Conservation (phyloP, 2,113 vertebrate species). For the Zingel zingel region DNA sequence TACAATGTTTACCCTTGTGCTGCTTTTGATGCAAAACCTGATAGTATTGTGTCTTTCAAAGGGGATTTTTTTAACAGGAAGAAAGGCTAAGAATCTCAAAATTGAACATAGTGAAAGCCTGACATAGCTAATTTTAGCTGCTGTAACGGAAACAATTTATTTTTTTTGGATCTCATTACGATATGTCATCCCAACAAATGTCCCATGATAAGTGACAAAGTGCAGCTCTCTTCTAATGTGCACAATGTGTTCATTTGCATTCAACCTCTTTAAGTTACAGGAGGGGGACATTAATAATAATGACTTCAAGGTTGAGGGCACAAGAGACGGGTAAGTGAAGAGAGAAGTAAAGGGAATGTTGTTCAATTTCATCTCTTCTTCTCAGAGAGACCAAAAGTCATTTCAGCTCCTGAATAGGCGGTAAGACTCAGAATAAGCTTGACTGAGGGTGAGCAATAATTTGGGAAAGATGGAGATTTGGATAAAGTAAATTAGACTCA, state of each 20-base stretch:
- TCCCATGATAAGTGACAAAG: neutral
- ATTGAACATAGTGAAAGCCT: neutral
- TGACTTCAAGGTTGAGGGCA: conserved; percentile 26
- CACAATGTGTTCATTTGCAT: conserved; percentile 13
- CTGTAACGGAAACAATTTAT: neutral
- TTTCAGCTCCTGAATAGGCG: conserved; percentile 14
- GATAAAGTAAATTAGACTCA: conserved; percentile 40
- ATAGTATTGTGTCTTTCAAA: neutral
- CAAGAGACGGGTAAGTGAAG: conserved; percentile 12
- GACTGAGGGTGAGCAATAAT: conserved; percentile 32
- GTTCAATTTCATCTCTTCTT: conserved; percentile 37
- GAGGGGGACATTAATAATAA: conserved; percentile 21
- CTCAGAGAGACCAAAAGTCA: conserved; percentile 24
- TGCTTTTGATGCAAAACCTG: neutral
- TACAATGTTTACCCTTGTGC: neutral
- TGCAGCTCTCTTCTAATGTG: neutral
- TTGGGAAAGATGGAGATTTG: conserved; percentile 43
- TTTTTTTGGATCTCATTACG: neutral
- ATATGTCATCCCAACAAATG: conserved; percentile 33
- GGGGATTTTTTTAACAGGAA: neutral
- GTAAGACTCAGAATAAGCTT: conserved; percentile 8
- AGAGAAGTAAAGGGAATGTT: conserved; percentile 31
- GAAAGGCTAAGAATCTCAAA: neutral
- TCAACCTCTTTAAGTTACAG: conserved; percentile 16
- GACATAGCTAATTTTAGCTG: conserved; percentile 1